A percentile compares a stretch with the other conserved stretches of the same genome.
Conservation (phyloP, 2,888 invertebrate genomes). For the Dione vanillae region DNA sequence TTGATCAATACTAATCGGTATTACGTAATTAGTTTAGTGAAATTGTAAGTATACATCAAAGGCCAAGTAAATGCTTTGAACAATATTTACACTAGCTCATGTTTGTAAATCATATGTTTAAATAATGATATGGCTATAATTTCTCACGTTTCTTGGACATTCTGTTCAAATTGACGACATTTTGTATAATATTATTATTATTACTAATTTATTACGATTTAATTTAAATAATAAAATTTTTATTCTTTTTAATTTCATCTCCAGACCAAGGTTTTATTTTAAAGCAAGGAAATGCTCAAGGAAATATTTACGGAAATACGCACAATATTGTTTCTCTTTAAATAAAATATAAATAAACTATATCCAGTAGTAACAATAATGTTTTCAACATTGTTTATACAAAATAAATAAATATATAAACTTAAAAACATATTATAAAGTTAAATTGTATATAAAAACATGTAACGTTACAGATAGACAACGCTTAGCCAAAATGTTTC, state of each 20-base stretch:
- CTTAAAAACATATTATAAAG: neutral
- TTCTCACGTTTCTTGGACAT: conserved; percentile 28
- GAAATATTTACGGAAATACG: neutral
- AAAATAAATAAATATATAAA: neutral
- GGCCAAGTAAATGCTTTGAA: conserved; percentile 11
- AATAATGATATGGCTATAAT: conserved; percentile 27
- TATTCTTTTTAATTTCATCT: neutral
- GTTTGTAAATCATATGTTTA: conserved; percentile 29
- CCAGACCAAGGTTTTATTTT: neutral
- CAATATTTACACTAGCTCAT: conserved; percentile 20
- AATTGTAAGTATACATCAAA: conserved; percentile 33
- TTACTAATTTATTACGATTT: neutral
- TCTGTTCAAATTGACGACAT: neutral
- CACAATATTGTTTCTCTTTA: neutral
- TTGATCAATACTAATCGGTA: neutral
- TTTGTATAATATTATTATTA: neutral
- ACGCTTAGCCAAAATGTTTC: too few species aligned
- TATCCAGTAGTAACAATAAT: neutral
- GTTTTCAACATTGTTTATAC: neutral
- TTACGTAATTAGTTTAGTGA: conserved; percentile 22
- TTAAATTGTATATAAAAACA: too few species aligned
- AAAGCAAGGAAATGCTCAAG: conserved; percentile 11
- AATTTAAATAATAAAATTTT: neutral
- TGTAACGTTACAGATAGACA: too few species aligned
- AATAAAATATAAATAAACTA: neutral